Conservation (phyloP, 2,888 invertebrate genomes). For the Criorhina ranunculi region DNA sequence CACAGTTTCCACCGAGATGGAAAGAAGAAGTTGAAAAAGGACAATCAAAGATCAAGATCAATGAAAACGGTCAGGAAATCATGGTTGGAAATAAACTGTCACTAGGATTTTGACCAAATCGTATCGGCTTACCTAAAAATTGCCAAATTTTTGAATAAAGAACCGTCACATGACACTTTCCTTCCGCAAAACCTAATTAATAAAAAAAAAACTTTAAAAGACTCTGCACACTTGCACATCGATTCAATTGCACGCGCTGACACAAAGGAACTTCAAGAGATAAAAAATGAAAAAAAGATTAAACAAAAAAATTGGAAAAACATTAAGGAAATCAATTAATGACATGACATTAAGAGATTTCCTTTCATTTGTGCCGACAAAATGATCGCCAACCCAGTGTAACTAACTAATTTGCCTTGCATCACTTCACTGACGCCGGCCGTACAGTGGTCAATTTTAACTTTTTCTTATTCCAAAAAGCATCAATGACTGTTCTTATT, state of each 20-base stretch:
- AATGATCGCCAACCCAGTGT: constrained; percentile 69
- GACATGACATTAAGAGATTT: constrained; percentile 82
- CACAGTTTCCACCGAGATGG: too few species aligned
- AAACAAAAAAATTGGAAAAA: constrained; percentile 38
- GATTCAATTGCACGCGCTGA: constrained; percentile 43
- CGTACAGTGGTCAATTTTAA: too few species aligned
- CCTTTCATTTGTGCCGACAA: constrained; percentile 79
- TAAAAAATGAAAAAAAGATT: constrained; percentile 11
- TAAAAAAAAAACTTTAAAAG: constrained; percentile 54
- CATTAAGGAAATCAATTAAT: constrained; percentile 81
- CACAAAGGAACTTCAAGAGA: constrained; percentile 12
- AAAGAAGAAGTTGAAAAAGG: too few species aligned
- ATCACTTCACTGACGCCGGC: constrained; percentile 67
- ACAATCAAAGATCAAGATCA: too few species aligned
- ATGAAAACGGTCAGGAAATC: too few species aligned
- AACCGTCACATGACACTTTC: neutral
- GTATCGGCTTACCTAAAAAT: too few species aligned
- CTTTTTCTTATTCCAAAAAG: too few species aligned
- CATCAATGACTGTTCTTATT: too few species aligned
- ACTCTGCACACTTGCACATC: constrained; percentile 53
- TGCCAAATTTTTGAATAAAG: too few species aligned
- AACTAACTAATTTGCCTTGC: constrained; percentile 75
- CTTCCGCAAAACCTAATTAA: constrained; percentile 44
- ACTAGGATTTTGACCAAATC: too few species aligned
- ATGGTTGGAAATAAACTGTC: too few species aligned